Evolutionary conservation across 2,113 vertebrate genomes (phyloP).

Genomic region (Podiceps cristatus): DNA sequence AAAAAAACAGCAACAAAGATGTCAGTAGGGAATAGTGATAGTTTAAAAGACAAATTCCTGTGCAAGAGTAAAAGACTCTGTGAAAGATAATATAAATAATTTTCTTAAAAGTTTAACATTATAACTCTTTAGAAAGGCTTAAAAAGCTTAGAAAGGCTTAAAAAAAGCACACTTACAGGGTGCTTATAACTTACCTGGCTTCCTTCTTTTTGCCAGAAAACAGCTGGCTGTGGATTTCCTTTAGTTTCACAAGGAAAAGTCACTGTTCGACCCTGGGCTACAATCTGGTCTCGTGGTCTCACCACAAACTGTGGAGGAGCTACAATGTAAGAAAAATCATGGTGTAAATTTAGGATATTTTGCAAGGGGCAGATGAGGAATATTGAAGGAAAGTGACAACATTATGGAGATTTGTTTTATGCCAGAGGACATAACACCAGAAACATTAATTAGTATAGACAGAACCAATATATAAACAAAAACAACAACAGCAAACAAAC

Average conservation of each 20-base stretch:
- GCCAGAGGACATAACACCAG: slow-evolving; percentile 11
- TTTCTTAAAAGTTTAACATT: not conserved
- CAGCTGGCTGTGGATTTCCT: slow-evolving; percentile 96
- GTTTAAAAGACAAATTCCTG: not conserved
- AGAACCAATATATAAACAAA: slow-evolving; percentile 43
- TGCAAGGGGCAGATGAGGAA: not conserved
- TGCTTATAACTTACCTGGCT: slow-evolving; percentile 87
- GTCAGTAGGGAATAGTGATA: not conserved
- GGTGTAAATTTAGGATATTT: slow-evolving; percentile 48
- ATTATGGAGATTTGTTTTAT: not conserved
- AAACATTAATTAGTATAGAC: slow-evolving; percentile 47
- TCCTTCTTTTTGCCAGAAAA: slow-evolving; percentile 99
- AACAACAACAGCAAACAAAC: not conserved
- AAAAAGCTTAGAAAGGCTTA: not conserved
- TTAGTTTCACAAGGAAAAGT: slow-evolving; percentile 98
- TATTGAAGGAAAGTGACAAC: slow-evolving; percentile 23
- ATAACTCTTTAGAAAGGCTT: not conserved
- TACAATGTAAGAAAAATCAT: slow-evolving; percentile 76
- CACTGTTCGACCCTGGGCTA: slow-evolving; percentile 92
- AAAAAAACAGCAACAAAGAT: not conserved
- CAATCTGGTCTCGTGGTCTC: slow-evolving; percentile 96
- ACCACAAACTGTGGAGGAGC: slow-evolving; percentile 98
- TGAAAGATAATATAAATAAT: not conserved
- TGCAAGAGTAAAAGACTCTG: not conserved
- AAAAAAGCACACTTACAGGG: not conserved